Conservation (phyloP, 2,888 invertebrate species). For the Enchytraeus crypticus region DNA sequence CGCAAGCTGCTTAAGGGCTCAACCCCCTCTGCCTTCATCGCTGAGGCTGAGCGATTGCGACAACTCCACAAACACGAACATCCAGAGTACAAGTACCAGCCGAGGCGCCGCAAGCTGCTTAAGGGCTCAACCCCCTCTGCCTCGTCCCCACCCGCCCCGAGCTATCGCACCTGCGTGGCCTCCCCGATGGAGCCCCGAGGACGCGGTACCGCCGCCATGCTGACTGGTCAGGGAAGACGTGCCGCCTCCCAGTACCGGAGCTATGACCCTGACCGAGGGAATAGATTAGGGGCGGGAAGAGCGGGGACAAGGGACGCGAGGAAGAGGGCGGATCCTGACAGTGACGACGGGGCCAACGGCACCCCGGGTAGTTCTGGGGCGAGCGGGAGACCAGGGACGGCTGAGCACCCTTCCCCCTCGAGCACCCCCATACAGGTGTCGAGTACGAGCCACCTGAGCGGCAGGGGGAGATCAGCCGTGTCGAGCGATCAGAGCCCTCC, state of each 20-base stretch:
- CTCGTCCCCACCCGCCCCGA: neutral
- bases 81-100: conserved; percentile 78
- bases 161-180: neutral
- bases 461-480: neutral
- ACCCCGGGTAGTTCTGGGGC: neutral
- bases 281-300: neutral
- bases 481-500: neutral
- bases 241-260: neutral
- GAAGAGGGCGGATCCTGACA: neutral
- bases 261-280: neutral
- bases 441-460: neutral
- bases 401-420: conserved; percentile 5
- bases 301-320: neutral
- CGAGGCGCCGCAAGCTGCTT: conserved; percentile 49
- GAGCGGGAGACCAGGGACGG: neutral
- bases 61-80: conserved; percentile 85
- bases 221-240: neutral
- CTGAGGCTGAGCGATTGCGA: conserved; percentile 84
- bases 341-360: neutral
- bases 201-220: neutral
- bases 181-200: neutral
- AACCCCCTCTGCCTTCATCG: conserved; percentile 58
- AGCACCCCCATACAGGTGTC: conserved; percentile 5
- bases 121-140: conserved; percentile 28
- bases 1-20: conserved; percentile 41